Evolutionary conservation across 2,797 vertebrate genomes (phyloP), one percentile per base, ranked within the genome.

Genomic region (Paramormyrops hopkinsi): DNA sequence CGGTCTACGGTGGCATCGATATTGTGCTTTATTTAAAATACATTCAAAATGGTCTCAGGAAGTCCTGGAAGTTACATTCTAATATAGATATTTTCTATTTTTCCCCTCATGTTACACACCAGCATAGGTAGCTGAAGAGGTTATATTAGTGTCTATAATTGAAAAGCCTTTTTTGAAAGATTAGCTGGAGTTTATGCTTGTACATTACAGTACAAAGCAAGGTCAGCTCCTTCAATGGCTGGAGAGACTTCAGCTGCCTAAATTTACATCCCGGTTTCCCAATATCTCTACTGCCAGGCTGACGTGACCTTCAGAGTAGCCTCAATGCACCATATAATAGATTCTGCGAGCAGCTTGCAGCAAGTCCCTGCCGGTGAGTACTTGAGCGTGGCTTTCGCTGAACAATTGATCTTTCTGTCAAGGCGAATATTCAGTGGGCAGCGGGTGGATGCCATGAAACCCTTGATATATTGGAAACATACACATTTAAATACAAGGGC

Each of bases 271-370:
- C 86, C 65, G 11, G 44, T 50, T 84, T 62, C 82, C 54, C 53
- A 88, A 90, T 90, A 87, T 85, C 73, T 90, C 48, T 86, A n/a
- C 87, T 85, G 87, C 54, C 46, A 51, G 87, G 29, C 44, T 84
- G 87, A 53, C 59, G 56, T 88, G 53, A 91, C 90, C 88, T 91
- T 90, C 25, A 84, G n/a, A 87, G 89, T 44, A 51, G 90, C 88
- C 90, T 22, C 85, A 87, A 37, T 56, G 73, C 88, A 87, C 62
- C 89, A 22, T 62, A 48, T 88, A 92, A 89, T 89, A 92, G 87
- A 90, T 89, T 89, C n/a, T 85, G 79, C 79, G 37, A 46, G 82
- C 82, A 89, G 91, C 41, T 88, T 82, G 87, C 89, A 73, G 84
- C 84, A 62, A 41, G 25, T 44, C 19, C 25, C n/a, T 46, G 19